Evolutionary conservation across 2,888 invertebrate genomes (phyloP).

Genomic region (Sminthurides aquaticus): DNA sequence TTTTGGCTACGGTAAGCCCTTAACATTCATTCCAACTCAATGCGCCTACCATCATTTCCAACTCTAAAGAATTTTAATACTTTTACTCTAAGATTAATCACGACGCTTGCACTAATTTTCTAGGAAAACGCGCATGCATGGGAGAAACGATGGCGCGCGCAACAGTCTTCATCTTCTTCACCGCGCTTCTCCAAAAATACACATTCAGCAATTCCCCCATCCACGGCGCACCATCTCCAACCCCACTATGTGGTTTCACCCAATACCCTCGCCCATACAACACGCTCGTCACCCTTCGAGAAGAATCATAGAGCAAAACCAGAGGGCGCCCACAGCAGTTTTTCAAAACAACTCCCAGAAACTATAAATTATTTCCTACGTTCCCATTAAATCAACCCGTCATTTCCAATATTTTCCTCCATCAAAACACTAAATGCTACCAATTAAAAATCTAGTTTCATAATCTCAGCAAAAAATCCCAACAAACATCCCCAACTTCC

Average conservation of each 20-base stretch:
- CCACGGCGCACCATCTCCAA: conserved; percentile 13
- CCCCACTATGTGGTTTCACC: conserved; percentile 23
- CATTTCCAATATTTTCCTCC: too few relatives aligned
- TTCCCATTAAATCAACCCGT: too few relatives aligned
- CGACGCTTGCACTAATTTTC: not conserved
- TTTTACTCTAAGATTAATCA: not conserved
- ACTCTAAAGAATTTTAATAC: too few relatives aligned
- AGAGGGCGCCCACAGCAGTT: too few relatives aligned
- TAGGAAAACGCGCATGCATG: conserved; percentile 30
- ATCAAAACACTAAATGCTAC: too few relatives aligned
- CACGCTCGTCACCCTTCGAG: too few relatives aligned
- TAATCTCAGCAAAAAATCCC: too few relatives aligned
- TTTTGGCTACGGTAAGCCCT: conserved; percentile 30
- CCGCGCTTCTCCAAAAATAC: conserved; percentile 28
- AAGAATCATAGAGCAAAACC: too few relatives aligned
- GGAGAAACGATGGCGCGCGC: conserved; percentile 27
- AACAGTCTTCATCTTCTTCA: conserved; percentile 29
- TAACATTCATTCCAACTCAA: not conserved
- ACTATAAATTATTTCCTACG: too few relatives aligned
- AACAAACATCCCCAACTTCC: too few relatives aligned
- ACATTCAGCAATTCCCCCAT: conserved; percentile 13
- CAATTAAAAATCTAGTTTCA: too few relatives aligned
- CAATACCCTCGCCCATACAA: conserved; percentile 21
- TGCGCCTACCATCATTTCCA: not conserved
- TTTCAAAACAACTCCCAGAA: too few relatives aligned